A percentile compares a stretch with the other conserved stretches of the same genome.
These are phyloP conservation scores for Erythrocebus patas DNA, from an alignment of 2,113 vertebrate species.

Conservation along the genomic window DNA sequence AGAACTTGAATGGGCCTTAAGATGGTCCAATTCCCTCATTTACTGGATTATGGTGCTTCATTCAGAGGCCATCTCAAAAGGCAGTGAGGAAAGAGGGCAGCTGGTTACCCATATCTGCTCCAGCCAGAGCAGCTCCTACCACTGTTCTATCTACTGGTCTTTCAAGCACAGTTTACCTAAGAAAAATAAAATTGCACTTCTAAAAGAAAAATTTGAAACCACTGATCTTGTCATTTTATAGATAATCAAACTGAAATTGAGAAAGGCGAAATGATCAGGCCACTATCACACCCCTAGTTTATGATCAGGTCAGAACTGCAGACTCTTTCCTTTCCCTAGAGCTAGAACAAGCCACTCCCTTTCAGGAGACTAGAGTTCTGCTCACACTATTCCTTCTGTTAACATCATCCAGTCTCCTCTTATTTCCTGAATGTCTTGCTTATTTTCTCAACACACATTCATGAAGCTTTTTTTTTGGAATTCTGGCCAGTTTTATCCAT, in stretches of 20 bases:
- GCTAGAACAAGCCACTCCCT: not conserved
- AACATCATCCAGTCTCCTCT: not conserved
- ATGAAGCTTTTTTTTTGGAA: not conserved
- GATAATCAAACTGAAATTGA: not conserved
- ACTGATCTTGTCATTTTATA: not conserved
- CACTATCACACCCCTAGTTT: fast-evolving
- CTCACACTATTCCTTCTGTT: not conserved
- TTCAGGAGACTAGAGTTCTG: not conserved
- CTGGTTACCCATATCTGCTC: not conserved
- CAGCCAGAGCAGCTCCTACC: not conserved
- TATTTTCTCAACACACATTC: not conserved
- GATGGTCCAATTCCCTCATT: not conserved
- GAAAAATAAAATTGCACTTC: not conserved
- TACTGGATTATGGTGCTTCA: not conserved
- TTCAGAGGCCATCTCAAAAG: not conserved
- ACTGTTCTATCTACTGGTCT: not conserved
- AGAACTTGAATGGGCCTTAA: not conserved
- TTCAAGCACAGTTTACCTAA: not conserved
- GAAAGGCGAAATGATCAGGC: not conserved
- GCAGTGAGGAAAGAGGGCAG: not conserved
- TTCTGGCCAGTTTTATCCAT: not conserved
- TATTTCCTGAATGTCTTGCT: not conserved
- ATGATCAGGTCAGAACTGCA: not conserved
- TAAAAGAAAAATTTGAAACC: not conserved
- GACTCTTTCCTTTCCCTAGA: not conserved